Evolutionary conservation across 1,140 invertebrate species (phyloP).

Genomic region (Sycobia sp.): DNA sequence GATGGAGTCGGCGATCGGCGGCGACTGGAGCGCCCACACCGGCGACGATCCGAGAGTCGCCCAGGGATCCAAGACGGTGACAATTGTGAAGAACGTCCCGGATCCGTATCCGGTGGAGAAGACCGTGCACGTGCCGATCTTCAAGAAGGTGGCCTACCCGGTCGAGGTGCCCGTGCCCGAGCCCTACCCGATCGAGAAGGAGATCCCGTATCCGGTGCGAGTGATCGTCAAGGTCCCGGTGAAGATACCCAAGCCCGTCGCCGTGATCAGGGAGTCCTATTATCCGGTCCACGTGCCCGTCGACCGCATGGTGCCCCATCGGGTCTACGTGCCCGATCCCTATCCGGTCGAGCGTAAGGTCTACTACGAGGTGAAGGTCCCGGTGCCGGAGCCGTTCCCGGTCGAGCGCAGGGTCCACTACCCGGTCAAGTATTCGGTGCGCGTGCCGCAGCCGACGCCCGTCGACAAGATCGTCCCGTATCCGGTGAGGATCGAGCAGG

Average conservation of each 20-base stretch:
- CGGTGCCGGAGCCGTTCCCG: conserved; percentile 68
- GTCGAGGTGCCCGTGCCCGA: conserved; percentile 70
- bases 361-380: conserved; percentile 67
- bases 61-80: conserved; percentile 54
- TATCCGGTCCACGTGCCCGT: conserved; percentile 56
- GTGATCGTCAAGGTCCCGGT: conserved; percentile 56
- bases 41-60: neutral
- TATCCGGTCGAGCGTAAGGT: conserved; percentile 70
- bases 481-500: conserved; percentile 63
- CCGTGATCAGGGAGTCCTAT: conserved; percentile 53
- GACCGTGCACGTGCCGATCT: conserved; percentile 51
- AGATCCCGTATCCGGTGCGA: conserved; percentile 53
- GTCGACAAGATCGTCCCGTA: conserved; percentile 60
- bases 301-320: conserved; percentile 69
- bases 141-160: conserved; percentile 54
- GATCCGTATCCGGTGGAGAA: conserved; percentile 58
- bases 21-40: neutral
- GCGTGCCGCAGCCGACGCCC: conserved; percentile 65
- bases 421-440: conserved; percentile 67
- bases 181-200: conserved; percentile 59
- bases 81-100: conserved; percentile 55
- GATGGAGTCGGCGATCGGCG: neutral
- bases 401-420: conserved; percentile 66
- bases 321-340: conserved; percentile 69
- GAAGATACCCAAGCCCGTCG: conserved; percentile 54